Percentiles rank a stretch among this genome's conserved stretches.
Evolutionary conservation across 2,113 vertebrate species (phyloP).

Genomic region (Siphamia tubifer): DNA sequence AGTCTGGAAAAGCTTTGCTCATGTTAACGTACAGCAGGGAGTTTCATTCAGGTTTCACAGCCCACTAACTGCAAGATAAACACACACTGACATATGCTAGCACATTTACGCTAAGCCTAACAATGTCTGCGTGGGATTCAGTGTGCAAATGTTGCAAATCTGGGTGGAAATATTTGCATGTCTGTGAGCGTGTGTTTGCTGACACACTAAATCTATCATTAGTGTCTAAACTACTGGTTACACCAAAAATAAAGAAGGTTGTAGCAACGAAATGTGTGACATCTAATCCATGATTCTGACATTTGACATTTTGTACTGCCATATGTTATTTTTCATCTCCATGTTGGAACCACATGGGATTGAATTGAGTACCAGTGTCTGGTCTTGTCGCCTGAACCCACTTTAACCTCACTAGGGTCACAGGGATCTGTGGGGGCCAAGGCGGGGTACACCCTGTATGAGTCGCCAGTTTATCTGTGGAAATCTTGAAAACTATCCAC

Average conservation of each 20-base stretch:
- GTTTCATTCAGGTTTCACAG: constrained; percentile 21
- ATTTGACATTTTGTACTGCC: no score
- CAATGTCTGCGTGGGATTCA: background rate
- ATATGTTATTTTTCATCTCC: no score
- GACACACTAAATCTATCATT: background rate
- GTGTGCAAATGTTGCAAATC: background rate
- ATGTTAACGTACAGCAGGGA: background rate
- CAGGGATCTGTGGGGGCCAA: no score
- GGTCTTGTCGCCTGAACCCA: no score
- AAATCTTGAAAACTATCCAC: no score
- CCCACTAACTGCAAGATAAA: constrained; percentile 33
- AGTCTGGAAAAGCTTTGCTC: background rate
- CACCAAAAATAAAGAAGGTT: background rate
- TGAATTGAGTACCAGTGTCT: no score
- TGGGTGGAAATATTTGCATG: background rate
- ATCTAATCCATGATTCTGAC: no score
- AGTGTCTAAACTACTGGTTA: background rate
- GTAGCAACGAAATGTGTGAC: background rate
- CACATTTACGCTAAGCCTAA: background rate
- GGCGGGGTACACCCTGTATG: no score
- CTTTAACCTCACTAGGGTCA: no score
- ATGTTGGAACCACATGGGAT: no score
- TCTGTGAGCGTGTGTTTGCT: background rate
- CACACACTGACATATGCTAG: constrained; percentile 9
- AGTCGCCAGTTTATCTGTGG: no score